Percentiles rank a stretch among this genome's conserved stretches.
Evolutionary conservation across 2,888 invertebrate genomes (phyloP).

Genomic region (Phymatocera aterrima): DNA sequence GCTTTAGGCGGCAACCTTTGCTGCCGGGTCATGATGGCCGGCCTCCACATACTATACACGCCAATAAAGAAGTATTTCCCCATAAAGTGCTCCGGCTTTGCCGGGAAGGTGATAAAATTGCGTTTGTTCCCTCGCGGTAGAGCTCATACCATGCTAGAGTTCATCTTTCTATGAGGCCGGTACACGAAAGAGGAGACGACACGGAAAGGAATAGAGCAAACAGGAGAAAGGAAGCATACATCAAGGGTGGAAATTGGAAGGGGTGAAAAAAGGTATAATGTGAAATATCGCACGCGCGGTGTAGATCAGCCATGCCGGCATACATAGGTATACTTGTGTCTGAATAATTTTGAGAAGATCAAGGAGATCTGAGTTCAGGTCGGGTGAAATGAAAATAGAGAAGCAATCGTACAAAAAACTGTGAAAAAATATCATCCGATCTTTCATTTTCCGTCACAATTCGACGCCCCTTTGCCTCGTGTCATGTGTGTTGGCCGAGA

Average conservation of each 20-base stretch:
- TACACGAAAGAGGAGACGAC: background rate
- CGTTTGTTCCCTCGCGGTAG: conserved; percentile 3
- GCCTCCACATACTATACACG: conserved; percentile 18
- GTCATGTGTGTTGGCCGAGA: too few relatives aligned
- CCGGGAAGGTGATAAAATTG: conserved; percentile 22
- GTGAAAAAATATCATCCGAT: background rate
- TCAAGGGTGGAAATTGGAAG: background rate
- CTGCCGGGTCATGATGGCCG: conserved; percentile 16
- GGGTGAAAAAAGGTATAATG: conserved; percentile 7
- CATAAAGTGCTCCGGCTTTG: conserved; percentile 24
- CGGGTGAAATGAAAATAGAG: too few relatives aligned
- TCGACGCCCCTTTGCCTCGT: too few relatives aligned
- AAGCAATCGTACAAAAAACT: too few relatives aligned
- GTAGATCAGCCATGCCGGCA: background rate
- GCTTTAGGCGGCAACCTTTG: background rate
- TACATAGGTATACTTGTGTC: too few relatives aligned
- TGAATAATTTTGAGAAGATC: background rate
- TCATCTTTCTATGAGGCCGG: too few relatives aligned
- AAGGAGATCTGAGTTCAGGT: background rate
- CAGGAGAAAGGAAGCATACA: background rate
- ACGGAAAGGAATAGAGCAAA: background rate
- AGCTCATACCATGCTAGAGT: background rate
- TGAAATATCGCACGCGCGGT: background rate
- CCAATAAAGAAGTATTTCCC: conserved; percentile 30
- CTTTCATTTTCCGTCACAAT: background rate